Evolutionary conservation across 1,140 invertebrate species (phyloP).

Genomic region (Temnothorax nylanderi): DNA sequence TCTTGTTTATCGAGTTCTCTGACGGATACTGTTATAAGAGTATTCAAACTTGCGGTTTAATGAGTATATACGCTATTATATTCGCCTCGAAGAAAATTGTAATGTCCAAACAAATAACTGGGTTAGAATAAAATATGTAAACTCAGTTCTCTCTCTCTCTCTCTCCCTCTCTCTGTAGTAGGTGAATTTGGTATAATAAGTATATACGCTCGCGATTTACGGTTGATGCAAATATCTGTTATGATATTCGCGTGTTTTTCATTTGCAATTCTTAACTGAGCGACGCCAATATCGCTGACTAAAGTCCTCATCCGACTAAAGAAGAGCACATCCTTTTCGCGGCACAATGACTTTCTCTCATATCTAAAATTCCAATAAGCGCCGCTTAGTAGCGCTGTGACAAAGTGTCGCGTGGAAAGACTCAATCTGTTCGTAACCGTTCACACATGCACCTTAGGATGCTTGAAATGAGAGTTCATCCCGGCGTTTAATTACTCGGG

Average conservation of each 20-base stretch:
- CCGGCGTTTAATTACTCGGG: conserved; percentile 9
- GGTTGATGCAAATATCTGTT: conserved; percentile 19
- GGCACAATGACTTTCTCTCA: conserved; percentile 32
- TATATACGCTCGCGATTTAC: conserved; percentile 8
- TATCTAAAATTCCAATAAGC: conserved; percentile 61
- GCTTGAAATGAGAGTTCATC: conserved; percentile 38
- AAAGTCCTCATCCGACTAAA: conserved; percentile 6
- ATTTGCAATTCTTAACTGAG: conserved; percentile 50
- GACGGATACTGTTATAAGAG: conserved; percentile 44
- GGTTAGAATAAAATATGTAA: conserved; percentile 35
- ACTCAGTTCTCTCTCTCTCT: neutral
- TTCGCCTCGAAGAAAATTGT: conserved; percentile 46
- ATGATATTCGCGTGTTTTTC: conserved; percentile 2
- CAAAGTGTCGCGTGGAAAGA: conserved; percentile 55
- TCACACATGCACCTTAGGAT: conserved; percentile 47
- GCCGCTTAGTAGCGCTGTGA: conserved; percentile 32
- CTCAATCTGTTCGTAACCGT: conserved; percentile 49
- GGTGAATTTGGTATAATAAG: conserved; percentile 1
- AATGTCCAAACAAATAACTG: conserved; percentile 41
- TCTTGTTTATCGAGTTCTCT: conserved; percentile 57
- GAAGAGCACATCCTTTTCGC: conserved; percentile 34
- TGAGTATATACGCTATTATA: conserved; percentile 54
- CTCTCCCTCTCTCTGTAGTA: neutral
- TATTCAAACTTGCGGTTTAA: conserved; percentile 38
- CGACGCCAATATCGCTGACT: conserved; percentile 27